Percentiles rank a stretch among this genome's conserved stretches.
Conservation (phyloP, 2,113 vertebrate species). For the Labrus mixtus region DNA sequence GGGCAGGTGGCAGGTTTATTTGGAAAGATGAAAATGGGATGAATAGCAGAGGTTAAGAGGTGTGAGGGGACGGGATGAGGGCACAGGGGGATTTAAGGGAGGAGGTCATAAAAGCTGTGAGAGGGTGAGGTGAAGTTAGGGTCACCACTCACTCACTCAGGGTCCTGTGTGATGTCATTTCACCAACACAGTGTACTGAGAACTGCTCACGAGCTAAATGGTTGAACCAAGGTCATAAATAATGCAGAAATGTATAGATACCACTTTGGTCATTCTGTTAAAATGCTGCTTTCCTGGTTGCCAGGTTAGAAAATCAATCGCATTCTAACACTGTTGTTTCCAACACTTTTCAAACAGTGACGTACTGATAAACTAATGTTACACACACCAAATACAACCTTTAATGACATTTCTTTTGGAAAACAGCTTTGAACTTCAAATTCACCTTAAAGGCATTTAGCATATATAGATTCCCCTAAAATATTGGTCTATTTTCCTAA, state of each 20-base stretch:
- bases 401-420: constrained; percentile 15
- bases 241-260: constrained; percentile 77
- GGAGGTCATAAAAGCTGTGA: constrained; percentile 78
- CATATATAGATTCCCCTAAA: not conserved
- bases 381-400: not conserved
- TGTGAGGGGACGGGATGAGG: constrained; percentile 61
- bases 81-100: constrained; percentile 51
- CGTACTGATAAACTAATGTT: constrained; percentile 4
- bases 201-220: constrained; percentile 87
- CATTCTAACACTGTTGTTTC: constrained; percentile 14
- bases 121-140: constrained; percentile 83
- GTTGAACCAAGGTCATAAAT: constrained; percentile 85
- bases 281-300: constrained; percentile 63
- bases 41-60: constrained; percentile 84
- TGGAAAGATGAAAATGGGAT: constrained; percentile 82
- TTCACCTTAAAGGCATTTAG: not conserved
- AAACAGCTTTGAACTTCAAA: constrained; percentile 66
- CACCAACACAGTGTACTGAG: constrained; percentile 77
- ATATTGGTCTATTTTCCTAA: not conserved
- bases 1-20: constrained; percentile 81
- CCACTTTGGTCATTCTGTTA: constrained; percentile 61
- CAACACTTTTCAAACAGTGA: constrained; percentile 24
- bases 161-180: constrained; percentile 78
- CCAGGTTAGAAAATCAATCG: constrained; percentile 43
- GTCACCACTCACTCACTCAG: constrained; percentile 80